Evolutionary conservation across 2,888 invertebrate genomes (phyloP), one percentile per base, ranked within the genome.

Genomic region (Seira sanloemensis): DNA sequence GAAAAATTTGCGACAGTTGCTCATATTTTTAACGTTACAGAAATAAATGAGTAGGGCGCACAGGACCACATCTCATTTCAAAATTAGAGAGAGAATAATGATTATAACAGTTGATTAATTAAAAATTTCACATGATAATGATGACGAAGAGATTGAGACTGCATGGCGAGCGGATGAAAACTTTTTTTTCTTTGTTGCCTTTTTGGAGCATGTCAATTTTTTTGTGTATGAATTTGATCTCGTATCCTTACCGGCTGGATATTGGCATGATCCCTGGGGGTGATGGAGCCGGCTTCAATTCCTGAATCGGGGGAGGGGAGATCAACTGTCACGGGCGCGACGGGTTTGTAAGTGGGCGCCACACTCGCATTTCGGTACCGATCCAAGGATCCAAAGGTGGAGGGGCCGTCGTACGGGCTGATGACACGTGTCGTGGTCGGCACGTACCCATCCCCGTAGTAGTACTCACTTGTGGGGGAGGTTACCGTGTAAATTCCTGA

Each of bases 301-400:
- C 98, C 98, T 91, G 97, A 97, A 93, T 98, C 98, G 26, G 97
- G 97, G 90, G 97, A 97, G 26, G 98, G 97, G 91, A 98, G 94
- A 92, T 98, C 98, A 91, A 97, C 97, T 74, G 97, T 97, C 89
- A 97, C 87, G 50, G 89, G 87, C 26, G 88, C 86, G 46, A 82
- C 81, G 65, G 74, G 74, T 81, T 88, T 89, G 85, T 89, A 88
- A 46, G 80, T 37, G 91, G 88, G 94, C 93, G 86, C 87, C 78
- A 85, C 82, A 66, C 85, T 62, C 75, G 85, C 66, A 1, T 71
- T 66, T 69, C 71, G 5, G 65, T 80, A 66, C 19, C 82, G 65
- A 50, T 58, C 85, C 78, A 86, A 88, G 86, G 90, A 91, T 90
- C 90, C 91, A 87, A 93, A 93, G 81, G 80, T 69, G 75, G 88